phyloP scores from a whole-genome alignment of 2,797 vertebrate species.

The Melanotaenia pygmaea region DNA sequence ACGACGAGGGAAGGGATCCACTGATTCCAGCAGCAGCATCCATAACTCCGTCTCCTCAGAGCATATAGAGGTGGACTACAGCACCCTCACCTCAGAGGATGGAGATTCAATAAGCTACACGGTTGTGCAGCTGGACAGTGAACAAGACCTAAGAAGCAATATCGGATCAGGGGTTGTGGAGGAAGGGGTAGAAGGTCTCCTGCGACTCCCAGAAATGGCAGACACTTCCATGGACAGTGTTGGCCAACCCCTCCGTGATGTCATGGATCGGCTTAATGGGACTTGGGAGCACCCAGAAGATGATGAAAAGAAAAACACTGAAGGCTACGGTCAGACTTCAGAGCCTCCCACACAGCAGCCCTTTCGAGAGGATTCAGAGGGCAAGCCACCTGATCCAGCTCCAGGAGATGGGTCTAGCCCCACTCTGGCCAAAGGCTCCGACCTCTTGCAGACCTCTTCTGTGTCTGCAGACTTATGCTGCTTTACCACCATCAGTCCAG shows the following conservation, averaged over 20 bases:
- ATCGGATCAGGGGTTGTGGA: constrained; percentile 54
- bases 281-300: constrained; percentile 72
- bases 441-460: constrained; percentile 84
- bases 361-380: constrained; percentile 90
- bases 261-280: constrained; percentile 89
- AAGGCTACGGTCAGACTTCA: constrained; percentile 8
- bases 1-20: constrained; percentile 85
- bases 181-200: constrained; percentile 73
- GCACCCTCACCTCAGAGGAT: constrained; percentile 37
- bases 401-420: constrained; percentile 56
- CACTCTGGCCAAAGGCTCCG: constrained; percentile 48
- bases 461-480: constrained; percentile 89
- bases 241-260: constrained; percentile 90
- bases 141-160: constrained; percentile 55
- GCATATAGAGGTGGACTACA: constrained; percentile 60
- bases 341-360: constrained; percentile 86
- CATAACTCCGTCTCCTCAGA: constrained; percentile 75
- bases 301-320: constrained; percentile 26
- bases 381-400: constrained; percentile 85
- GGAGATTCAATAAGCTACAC: constrained; percentile 54
- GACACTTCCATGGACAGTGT: constrained; percentile 93
- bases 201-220: constrained; percentile 90
- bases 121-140: constrained; percentile 38
- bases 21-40: constrained; percentile 74
- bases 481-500: constrained; percentile 94